Evolutionary conservation across 2,797 vertebrate species (phyloP).

Genomic region (Siniperca scherzeri): DNA sequence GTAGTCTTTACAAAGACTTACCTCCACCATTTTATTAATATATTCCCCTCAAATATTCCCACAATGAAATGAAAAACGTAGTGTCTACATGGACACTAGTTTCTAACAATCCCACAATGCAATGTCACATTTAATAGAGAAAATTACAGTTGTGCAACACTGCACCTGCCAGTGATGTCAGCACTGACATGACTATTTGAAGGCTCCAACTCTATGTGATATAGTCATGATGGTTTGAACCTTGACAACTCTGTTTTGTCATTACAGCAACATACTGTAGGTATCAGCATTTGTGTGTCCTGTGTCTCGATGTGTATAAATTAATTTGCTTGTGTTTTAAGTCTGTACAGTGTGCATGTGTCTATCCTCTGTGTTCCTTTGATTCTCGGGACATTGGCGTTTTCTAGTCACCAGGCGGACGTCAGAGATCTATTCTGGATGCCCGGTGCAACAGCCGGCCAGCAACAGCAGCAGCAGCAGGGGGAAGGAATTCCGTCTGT

Average conservation of each 20-base stretch:
- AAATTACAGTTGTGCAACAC: neutral
- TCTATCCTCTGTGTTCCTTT: conserved; percentile 64
- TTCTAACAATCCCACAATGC: neutral
- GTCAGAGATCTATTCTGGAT: conserved; percentile 87
- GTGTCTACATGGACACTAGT: neutral
- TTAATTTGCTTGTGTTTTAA: conserved; percentile 13
- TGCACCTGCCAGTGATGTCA: neutral
- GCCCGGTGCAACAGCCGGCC: conserved; percentile 83
- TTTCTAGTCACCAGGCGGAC: conserved; percentile 84
- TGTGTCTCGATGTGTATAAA: neutral
- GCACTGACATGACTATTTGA: conserved; percentile 19
- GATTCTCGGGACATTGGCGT: conserved; percentile 80
- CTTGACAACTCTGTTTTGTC: conserved; percentile 15
- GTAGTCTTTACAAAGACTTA: neutral
- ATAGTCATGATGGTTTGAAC: conserved; percentile 10
- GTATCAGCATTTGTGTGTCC: conserved; percentile 8
- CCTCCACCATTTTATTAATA: neutral
- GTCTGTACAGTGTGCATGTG: conserved; percentile 31
- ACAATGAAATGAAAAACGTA: neutral
- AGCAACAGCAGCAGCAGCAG: conserved; percentile 83
- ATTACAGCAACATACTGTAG: neutral
- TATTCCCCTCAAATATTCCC: neutral
- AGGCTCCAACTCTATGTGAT: conserved; percentile 7
- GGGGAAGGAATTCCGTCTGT: conserved; percentile 82
- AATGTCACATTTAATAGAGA: neutral